These are phyloP conservation scores for Micrastur ruficollis DNA, from an alignment of 2,797 vertebrate genomes.

Conservation along the genomic window DNA sequence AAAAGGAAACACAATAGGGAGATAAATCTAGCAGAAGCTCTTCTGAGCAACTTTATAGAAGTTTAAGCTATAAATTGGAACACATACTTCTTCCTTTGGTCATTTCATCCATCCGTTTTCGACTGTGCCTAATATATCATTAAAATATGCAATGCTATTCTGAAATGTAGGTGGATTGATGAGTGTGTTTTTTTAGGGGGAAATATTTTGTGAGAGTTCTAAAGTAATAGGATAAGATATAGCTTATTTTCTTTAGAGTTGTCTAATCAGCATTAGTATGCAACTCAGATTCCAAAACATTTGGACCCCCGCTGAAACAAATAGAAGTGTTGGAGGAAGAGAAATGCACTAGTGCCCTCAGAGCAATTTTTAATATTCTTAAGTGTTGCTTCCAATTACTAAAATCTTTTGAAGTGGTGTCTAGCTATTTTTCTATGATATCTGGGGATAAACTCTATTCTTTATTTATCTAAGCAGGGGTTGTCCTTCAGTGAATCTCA, in stretches of 20 bases:
- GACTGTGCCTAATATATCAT: not conserved
- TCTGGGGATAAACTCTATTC: not conserved
- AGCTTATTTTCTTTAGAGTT: constrained; percentile 38
- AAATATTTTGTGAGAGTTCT: not conserved
- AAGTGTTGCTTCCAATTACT: not conserved
- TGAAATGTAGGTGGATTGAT: not conserved
- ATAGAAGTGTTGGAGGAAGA: not conserved
- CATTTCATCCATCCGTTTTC: not conserved
- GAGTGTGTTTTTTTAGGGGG: not conserved
- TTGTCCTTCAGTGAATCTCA: not conserved
- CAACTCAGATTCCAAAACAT: constrained; percentile 25
- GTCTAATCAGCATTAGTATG: not conserved
- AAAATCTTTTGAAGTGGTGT: not conserved
- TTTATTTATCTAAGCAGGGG: not conserved
- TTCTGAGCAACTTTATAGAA: not conserved
- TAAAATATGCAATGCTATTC: not conserved
- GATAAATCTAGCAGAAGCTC: constrained; percentile 21
- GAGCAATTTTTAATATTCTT: not conserved
- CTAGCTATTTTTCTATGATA: not conserved
- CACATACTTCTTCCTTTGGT: not conserved
- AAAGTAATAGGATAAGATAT: constrained; percentile 8
- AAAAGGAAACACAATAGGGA: constrained; percentile 19
- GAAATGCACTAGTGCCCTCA: not conserved
- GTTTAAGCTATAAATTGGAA: not conserved
- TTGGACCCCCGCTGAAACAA: constrained; percentile 14